Evolutionary conservation across 2,113 vertebrate genomes (phyloP).

Genomic region (Tinamus guttatus): DNA sequence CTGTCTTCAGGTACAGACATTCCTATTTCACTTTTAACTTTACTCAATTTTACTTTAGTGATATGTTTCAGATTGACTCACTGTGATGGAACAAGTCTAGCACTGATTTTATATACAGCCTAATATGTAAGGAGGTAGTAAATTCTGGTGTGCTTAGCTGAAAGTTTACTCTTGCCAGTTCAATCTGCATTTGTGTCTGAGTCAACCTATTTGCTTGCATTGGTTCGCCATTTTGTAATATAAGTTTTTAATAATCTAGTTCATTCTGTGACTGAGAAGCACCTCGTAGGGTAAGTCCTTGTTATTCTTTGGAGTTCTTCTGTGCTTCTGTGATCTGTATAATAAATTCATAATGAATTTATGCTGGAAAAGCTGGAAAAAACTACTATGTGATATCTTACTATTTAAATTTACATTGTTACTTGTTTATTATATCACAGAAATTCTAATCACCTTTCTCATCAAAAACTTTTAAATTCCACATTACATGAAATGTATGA

Average conservation of each 20-base stretch:
- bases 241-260: background rate
- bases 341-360: background rate
- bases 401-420: background rate
- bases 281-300: fast-evolving
- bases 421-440: background rate
- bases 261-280: background rate
- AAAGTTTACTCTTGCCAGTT: background rate
- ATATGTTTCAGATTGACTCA: background rate
- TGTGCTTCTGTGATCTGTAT: background rate
- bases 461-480: background rate
- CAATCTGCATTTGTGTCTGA: background rate
- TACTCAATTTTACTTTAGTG: background rate
- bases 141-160: background rate
- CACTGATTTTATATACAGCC: background rate
- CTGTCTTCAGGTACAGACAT: background rate
- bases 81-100: background rate
- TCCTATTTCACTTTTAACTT: background rate
- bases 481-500: background rate
- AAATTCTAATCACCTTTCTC: background rate
- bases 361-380: background rate
- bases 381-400: background rate
- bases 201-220: background rate
- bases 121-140: background rate
- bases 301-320: background rate
- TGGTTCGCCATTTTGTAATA: background rate